Base-by-base conservation (phyloP, 2,888 invertebrate species). In the Blastobasis lacticolella region DNA sequence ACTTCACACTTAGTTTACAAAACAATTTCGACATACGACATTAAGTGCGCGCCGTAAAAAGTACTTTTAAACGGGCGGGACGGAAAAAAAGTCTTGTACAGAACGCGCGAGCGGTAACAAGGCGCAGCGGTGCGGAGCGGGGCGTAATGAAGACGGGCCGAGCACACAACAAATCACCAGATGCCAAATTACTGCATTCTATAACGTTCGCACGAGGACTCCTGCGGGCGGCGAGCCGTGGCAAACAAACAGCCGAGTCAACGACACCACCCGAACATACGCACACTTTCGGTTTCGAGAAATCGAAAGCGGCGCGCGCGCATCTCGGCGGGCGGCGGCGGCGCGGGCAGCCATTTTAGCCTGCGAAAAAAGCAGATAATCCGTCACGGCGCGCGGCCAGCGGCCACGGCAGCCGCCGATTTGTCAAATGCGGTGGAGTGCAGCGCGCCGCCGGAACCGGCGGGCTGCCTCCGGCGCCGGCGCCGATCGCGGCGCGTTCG, bases 231-330 rank as follows among this genome's bases (percentile, higher is more conserved):
- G 73, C 85, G 78, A 79, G 74, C 69, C 85, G 76, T 83, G 77
- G 75, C 85, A 86, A 87, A 86, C 83, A 87, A 86, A 85, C 86
- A 84, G 69, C 61, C 68, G 76, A 85, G 86, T 85, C 85, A 86
- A 83, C 80, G 84, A 85, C 86, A 85, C 72, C 71, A 74, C 76
- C 86, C 84, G 81, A 86, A 87, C 87, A 82, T 82, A 80, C 70
- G 72, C 69, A 63, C 75, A 82, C 88, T 87, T 84, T 88, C 85
- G 75, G 81, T 88, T 87, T 87, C 86, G 73, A 75, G 81, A 86
- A 86, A 87, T 78, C 74, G 87, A 88, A 85, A 87, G 84, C 78
- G 57, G 71, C 74, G 69, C 73, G 78, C 10, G 71, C 23, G 10
- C 40, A 6, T 7, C 48, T 10, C 23, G 44, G 73, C 67, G 75